A percentile compares a stretch with the other conserved stretches of the same genome.
Evolutionary conservation across 2,888 invertebrate genomes (phyloP).

Genomic region (Ditylenchus weischeri): DNA sequence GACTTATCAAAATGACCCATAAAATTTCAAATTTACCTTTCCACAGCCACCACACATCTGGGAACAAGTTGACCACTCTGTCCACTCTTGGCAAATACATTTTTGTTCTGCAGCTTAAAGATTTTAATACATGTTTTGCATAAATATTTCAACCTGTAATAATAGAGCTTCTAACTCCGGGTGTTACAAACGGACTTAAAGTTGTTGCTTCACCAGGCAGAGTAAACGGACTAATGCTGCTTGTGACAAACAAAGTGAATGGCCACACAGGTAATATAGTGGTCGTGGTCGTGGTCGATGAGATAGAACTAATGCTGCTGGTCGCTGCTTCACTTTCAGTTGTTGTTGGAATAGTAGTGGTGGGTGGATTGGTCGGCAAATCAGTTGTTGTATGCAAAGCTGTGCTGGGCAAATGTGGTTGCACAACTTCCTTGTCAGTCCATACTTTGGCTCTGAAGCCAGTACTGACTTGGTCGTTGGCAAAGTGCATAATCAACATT

Average conservation of each 20-base stretch:
- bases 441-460: conserved; percentile 35
- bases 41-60: conserved; percentile 58
- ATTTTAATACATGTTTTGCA: not conserved
- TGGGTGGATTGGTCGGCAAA: not conserved
- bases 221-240: no score
- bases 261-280: not conserved
- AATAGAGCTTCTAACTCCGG: no score
- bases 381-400: not conserved
- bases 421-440: conserved; percentile 36
- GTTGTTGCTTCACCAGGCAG: no score
- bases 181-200: no score
- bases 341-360: conserved; percentile 18
- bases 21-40: no score
- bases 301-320: not conserved
- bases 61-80: conserved; percentile 51
- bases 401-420: not conserved
- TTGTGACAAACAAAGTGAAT: not conserved
- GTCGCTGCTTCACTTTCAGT: conserved; percentile 18
- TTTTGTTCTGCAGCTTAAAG: not conserved
- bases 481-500: conserved; percentile 51
- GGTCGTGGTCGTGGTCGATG: not conserved
- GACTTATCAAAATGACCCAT: no score
- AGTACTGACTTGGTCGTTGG: not conserved
- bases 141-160: not conserved
- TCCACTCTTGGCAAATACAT: conserved; percentile 53